A percentile compares a stretch with the other conserved stretches of the same genome.
Evolutionary conservation across 2,797 vertebrate genomes (phyloP).

Genomic region (Prunella strophiata): DNA sequence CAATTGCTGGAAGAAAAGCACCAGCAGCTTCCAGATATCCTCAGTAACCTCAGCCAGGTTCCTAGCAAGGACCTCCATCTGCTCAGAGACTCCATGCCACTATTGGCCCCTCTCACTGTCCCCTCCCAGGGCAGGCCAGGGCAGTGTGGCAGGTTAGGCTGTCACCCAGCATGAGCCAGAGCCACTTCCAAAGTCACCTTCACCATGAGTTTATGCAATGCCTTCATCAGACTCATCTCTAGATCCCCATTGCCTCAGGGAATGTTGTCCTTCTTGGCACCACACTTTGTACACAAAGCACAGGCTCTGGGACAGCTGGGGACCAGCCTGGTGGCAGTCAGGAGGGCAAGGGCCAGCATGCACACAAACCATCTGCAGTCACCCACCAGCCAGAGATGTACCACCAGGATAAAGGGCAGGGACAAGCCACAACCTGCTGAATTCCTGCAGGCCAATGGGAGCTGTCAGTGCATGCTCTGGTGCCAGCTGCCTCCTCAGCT

Average conservation of each 20-base stretch:
- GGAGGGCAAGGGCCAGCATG: background rate
- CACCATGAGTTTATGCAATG: accelerated
- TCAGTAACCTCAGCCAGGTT: background rate
- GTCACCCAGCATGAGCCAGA: background rate
- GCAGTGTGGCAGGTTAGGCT: background rate
- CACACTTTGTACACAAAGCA: background rate
- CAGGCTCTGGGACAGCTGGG: background rate
- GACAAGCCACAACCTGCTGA: background rate
- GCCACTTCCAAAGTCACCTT: background rate
- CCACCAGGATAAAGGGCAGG: background rate
- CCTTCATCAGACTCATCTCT: background rate
- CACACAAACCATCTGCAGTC: background rate
- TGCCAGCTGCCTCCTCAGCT: background rate
- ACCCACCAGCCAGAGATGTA: background rate
- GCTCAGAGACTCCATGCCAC: background rate
- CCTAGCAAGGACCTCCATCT: background rate
- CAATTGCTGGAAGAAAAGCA: background rate
- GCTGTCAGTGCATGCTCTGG: background rate
- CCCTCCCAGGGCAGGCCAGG: background rate
- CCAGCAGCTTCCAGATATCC: background rate
- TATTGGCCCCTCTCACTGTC: background rate
- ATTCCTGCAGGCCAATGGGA: background rate
- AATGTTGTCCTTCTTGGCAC: background rate
- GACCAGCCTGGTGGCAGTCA: accelerated
- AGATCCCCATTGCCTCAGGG: background rate